Evolutionary conservation across 2,797 vertebrate species (phyloP), one percentile per base, ranked within the genome.

Genomic region (Siniperca scherzeri): DNA sequence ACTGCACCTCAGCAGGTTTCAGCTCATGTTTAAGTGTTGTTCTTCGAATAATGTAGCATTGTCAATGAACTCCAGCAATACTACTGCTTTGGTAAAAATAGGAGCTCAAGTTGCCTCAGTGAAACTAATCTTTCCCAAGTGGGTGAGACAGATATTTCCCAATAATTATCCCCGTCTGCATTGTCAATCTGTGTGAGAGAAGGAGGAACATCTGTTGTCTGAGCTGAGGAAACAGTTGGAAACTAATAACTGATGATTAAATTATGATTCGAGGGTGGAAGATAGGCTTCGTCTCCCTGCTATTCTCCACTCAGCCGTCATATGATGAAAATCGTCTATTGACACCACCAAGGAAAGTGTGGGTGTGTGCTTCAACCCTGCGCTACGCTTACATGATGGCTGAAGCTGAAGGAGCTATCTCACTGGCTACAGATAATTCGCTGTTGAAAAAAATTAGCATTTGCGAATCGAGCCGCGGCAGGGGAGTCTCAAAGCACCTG

Each of bases 161-260:
- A 66, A 10, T 80, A 74, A 85, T 75, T 40, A 70, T 60, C 56
- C 78, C 36, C n/a, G 6, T 42, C 64, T 74, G 38, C 40, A 17
- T 65, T 44, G 55, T 81, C 25, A 22, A 6, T 56, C 65, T 53
- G 73, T 12, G 25, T 59, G 38, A 75, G 53, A 78, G 64, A 12
- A n/a, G 61, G 33, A 65, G 55, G 33, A 38, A 50, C 50, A 57
- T 82, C 75, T 83, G 69, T 46, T 71, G 55, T 77, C 25, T 68
- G 60, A 69, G 42, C 71, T 16, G 16, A 76, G 40, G 74, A 68
- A 76, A 73, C 40, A 7, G 48, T 38, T 74, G 55, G 71, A 78
- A 88, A 68, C 30, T 16, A 87, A 86, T 79, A 86, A 77, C 30
- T 22, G 73, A 76, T 78, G 64, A 85, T 83, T 86, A 62, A 33